phyloP scores from a whole-genome alignment of 2,888 invertebrate species.

The Nasonia oneida region DNA sequence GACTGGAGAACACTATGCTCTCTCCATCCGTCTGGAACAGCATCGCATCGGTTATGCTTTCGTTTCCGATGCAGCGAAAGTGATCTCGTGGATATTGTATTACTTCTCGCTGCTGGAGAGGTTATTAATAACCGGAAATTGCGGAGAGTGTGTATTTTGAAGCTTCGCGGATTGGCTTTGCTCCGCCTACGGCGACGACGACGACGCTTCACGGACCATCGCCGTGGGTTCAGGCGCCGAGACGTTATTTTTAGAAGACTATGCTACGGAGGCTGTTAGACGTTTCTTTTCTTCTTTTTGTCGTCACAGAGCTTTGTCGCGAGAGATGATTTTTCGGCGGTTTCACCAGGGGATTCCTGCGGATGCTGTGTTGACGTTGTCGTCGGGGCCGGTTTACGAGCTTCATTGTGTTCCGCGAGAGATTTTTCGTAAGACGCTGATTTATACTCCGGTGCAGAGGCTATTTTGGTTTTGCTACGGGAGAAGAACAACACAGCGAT shows the following conservation, averaged over 20 bases:
- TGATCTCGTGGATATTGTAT: background rate
- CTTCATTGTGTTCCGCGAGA: background rate
- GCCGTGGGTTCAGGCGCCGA: background rate
- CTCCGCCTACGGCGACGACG: background rate
- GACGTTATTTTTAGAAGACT: background rate
- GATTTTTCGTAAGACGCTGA: background rate
- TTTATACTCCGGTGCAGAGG: background rate
- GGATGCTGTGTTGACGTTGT: background rate
- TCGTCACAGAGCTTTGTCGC: background rate
- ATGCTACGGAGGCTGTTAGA: background rate
- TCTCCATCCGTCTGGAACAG: background rate
- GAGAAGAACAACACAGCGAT: background rate
- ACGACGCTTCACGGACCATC: background rate
- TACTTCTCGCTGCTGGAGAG: background rate
- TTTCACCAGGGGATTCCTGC: background rate
- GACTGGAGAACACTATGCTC: background rate
- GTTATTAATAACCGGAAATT: slow-evolving; percentile 9
- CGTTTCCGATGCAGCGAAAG: background rate
- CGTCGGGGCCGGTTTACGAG: background rate
- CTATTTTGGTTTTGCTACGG: background rate
- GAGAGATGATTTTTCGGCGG: background rate
- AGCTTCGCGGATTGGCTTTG: background rate
- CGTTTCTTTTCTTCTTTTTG: background rate
- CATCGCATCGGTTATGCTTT: background rate
- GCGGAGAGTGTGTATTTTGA: background rate